Evolutionary conservation across 2,113 vertebrate species (phyloP).

Genomic region (Danio rerio): GRCz12tu NC_133180.1:70201001-70201500

Average conservation of each 20-base stretch:
- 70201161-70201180: constrained; percentile 12
- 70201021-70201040: constrained; percentile 18
- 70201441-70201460: constrained; percentile 35
- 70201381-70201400: constrained; percentile 21
- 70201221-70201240: constrained; percentile 49
- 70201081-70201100: constrained; percentile 59
- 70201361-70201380: constrained; percentile 31
- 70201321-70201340: constrained; percentile 25
- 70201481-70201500: constrained; percentile 50
- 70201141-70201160: constrained; percentile 45
- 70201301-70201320: constrained; percentile 17
- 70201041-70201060: constrained; percentile 42
- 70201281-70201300: constrained; percentile 11
- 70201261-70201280: constrained; percentile 47
- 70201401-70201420: constrained; percentile 32
- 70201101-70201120: constrained; percentile 52
- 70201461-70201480: constrained; percentile 52
- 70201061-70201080: constrained; percentile 64
- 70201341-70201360: constrained; percentile 25
- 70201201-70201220: constrained; percentile 44
- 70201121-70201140: constrained; percentile 51
- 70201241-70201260: constrained; percentile 51
- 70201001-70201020: constrained; percentile 13
- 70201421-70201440: constrained; percentile 13
- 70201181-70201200: constrained; percentile 16